Evolutionary conservation across 2,797 vertebrate genomes (phyloP).

Genomic region (Orientallactaga sibirica): DNA sequence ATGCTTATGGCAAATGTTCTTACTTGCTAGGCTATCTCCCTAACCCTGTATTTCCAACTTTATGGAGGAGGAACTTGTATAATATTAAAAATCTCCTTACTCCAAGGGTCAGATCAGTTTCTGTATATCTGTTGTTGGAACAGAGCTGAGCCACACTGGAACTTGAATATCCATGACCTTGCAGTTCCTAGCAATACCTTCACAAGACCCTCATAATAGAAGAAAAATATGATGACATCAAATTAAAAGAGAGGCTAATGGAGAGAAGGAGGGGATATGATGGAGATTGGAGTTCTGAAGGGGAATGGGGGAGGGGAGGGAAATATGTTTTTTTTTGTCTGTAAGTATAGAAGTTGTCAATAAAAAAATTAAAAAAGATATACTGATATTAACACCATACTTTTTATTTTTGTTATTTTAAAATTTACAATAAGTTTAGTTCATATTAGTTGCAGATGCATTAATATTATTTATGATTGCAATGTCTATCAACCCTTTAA

Average conservation of each 20-base stretch:
- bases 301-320: no score
- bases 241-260: no score
- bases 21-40: no score
- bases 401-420: not conserved
- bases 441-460: not conserved
- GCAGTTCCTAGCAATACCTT: no score
- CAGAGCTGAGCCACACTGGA: rapidly evolving
- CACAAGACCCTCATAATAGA: no score
- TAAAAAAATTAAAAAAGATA: not conserved
- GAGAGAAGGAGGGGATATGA: no score
- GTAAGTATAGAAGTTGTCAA: no score
- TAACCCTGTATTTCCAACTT: not conserved
- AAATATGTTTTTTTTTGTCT: no score
- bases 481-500: not conserved
- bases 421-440: not conserved
- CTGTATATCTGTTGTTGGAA: rapidly evolving
- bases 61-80: not conserved
- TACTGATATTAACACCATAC: not conserved
- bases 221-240: no score
- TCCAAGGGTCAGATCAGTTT: rapidly evolving
- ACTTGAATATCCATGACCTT: no score
- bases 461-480: not conserved
- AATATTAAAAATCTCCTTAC: not conserved
- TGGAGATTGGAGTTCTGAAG: no score
- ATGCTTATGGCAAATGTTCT: no score